These are phyloP conservation scores for Diplolepis rosae DNA, from an alignment of 2,888 invertebrate species.

Conservation along the genomic window DNA sequence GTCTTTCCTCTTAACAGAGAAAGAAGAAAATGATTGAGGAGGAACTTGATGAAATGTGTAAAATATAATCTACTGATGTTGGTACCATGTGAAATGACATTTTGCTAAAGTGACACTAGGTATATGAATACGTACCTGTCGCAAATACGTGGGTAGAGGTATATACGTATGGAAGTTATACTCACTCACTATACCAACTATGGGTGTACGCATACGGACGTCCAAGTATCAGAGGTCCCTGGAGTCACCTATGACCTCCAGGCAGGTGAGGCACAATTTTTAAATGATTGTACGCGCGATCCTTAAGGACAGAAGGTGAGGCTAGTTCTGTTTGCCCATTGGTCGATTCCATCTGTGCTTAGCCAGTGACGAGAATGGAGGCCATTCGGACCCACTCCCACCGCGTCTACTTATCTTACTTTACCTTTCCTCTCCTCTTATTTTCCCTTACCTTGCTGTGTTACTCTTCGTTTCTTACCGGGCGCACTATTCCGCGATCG, in stretches of 20 bases:
- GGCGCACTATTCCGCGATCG: constrained; percentile 23
- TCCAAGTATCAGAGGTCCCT: constrained; percentile 41
- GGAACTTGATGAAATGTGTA: background rate
- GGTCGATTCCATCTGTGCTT: constrained; percentile 16
- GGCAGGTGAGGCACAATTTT: constrained; percentile 66
- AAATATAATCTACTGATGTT: constrained; percentile 11
- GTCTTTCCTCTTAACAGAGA: too few species aligned
- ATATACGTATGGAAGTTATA: constrained; percentile 10
- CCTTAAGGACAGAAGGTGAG: constrained; percentile 31
- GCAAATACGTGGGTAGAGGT: constrained; percentile 5
- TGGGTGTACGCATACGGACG: constrained; percentile 3
- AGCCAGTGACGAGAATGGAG: constrained; percentile 59
- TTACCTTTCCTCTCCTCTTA: constrained; percentile 53
- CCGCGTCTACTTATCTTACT: constrained; percentile 60
- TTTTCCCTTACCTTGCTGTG: constrained; percentile 38
- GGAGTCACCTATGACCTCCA: constrained; percentile 61
- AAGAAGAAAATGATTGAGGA: background rate
- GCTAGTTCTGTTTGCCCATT: constrained; percentile 32
- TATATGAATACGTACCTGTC: constrained; percentile 16
- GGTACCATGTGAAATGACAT: constrained; percentile 16
- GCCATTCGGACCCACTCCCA: constrained; percentile 64
- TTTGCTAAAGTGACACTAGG: constrained; percentile 19
- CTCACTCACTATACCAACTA: background rate
- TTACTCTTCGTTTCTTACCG: constrained; percentile 11
- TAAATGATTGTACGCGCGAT: constrained; percentile 44